A percentile compares a stretch with the other conserved stretches of the same genome.
These are phyloP conservation scores for Luscinia luscinia DNA, from an alignment of 2,797 vertebrate genomes.

Conservation along the genomic window DNA sequence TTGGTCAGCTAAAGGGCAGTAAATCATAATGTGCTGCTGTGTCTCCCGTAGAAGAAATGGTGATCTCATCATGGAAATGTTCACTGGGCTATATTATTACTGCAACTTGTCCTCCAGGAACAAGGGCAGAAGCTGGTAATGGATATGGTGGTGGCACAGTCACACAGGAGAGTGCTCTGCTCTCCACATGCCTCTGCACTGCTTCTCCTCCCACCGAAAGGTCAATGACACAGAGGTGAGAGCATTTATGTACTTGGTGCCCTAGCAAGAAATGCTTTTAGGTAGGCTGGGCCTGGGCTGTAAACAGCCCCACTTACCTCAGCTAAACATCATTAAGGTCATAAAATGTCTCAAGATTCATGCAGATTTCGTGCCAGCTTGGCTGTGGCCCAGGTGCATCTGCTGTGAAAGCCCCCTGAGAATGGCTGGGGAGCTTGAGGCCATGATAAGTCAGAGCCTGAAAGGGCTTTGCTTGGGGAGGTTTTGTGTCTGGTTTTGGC, in stretches of 20 bases:
- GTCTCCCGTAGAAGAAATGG: not conserved
- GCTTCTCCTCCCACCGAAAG: constrained; percentile 48
- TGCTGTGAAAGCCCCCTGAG: not conserved
- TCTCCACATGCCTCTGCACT: not conserved
- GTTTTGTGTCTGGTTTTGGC: not conserved
- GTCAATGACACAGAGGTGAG: constrained; percentile 64
- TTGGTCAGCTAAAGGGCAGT: constrained; percentile 15
- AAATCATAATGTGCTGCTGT: not conserved
- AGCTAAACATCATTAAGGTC: constrained; percentile 47
- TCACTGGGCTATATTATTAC: constrained; percentile 49
- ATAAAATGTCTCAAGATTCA: constrained; percentile 57
- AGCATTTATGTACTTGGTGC: constrained; percentile 37
- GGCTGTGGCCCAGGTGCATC: constrained; percentile 12
- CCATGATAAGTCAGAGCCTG: not conserved
- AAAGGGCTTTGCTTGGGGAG: not conserved
- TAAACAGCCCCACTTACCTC: constrained; percentile 48
- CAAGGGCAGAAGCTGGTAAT: constrained; percentile 48
- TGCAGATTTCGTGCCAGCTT: constrained; percentile 33
- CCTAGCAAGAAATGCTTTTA: constrained; percentile 28
- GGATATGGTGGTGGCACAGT: constrained; percentile 1
- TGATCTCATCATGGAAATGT: constrained; percentile 57
- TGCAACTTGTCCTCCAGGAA: constrained; percentile 47
- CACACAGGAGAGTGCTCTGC: not conserved
- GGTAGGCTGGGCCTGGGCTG: not conserved
- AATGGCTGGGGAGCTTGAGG: not conserved